A percentile compares a stretch with the other conserved stretches of the same genome.
phyloP scores from a whole-genome alignment of 2,113 vertebrate species.

The Pedionomus torquatus region DNA sequence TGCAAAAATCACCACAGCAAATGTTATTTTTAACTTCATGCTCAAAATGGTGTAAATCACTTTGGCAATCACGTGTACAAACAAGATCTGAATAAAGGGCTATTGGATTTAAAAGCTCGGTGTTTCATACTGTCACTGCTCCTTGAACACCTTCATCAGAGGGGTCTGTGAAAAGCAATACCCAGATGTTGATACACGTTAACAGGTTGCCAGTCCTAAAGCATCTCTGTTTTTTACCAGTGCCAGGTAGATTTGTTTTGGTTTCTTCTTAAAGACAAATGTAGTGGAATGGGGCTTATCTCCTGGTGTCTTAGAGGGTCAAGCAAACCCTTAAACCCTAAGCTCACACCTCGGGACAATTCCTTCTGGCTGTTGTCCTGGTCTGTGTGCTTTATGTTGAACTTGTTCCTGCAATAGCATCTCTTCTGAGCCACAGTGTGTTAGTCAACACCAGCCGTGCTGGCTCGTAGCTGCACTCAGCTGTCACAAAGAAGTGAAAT shows the following conservation, averaged over 20 bases:
- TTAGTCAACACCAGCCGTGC: background rate
- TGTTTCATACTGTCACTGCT: background rate
- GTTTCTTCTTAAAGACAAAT: background rate
- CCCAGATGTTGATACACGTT: background rate
- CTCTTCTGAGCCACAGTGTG: background rate
- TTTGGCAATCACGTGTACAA: background rate
- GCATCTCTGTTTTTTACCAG: background rate
- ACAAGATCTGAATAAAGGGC: background rate
- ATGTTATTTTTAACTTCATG: background rate
- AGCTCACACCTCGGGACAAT: background rate
- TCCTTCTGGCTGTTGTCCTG: background rate
- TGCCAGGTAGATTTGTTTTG: background rate
- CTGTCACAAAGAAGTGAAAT: background rate
- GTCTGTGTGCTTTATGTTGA: background rate
- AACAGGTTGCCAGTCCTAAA: background rate
- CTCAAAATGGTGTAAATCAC: background rate
- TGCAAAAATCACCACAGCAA: background rate
- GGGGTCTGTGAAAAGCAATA: background rate
- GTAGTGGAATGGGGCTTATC: background rate
- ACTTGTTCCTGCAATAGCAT: accelerated
- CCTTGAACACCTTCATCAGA: background rate
- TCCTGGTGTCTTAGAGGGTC: background rate
- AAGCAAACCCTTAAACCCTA: background rate
- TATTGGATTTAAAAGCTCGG: background rate
- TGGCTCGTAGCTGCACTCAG: background rate